Base-by-base conservation (phyloP, 2,888 invertebrate genomes). In the Cremastinae sp. region DNA sequence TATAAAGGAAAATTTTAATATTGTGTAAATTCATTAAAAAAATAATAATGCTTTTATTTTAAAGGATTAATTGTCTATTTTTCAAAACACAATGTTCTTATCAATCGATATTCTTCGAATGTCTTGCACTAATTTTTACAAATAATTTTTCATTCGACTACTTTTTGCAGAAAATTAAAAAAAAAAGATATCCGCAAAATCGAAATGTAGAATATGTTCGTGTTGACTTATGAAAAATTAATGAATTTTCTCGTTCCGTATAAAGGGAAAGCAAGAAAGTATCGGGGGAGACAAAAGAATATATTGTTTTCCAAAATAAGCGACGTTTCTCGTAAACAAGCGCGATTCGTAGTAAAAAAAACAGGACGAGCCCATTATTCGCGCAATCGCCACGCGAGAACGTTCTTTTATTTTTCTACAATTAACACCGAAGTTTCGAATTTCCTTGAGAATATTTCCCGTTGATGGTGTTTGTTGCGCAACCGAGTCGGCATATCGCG, bases 221-320 rank as follows among this genome's bases (percentile, higher is more conserved):
- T n/a, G n/a, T n/a, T n/a, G n/a, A n/a, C n/a, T n/a, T n/a, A n/a
- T n/a, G n/a, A n/a, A n/a, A n/a, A n/a, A n/a, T n/a, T n/a, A n/a
- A n/a, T n/a, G n/a, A n/a, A n/a, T n/a, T n/a, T n/a, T n/a, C n/a
- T n/a, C n/a, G 5, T 28, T 20, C 20, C 51, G 20, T 20, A 51
- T 5, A 14, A 28, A 2, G 34, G 12, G 8, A 14, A 36, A 12
- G 28, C 28, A 43, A 45, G 14, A 28, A 22, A 58, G 0, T 1
- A 5, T 10, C 1, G 4, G 14, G 22, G 45, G 3, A 59, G 28
- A 58, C 20, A 7, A 47, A 61, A 47, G 12, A 34, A n/a, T n/a
- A 61, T 3, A 61, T 43, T 16, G 16, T 47, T 47, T 10, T 12
- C 47, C 47, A 47, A 61, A n/a, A n/a, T n/a, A 47, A 10, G 16